Conservation (phyloP, 2,888 invertebrate species). For the Ganaspis brasiliensis region DNA sequence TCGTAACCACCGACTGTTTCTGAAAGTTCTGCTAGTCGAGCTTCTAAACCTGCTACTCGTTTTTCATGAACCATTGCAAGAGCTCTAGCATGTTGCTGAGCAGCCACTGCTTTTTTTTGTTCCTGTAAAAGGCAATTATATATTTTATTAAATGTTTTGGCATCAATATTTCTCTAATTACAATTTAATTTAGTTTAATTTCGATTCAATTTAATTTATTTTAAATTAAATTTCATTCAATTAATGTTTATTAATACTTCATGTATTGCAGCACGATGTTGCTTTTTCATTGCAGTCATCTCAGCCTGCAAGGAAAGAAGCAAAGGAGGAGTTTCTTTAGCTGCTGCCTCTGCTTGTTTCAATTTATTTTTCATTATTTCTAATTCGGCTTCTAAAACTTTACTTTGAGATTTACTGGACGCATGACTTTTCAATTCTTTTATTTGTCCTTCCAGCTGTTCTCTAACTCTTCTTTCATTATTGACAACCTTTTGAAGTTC, state of each 20-base stretch:
- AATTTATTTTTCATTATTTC: conserved; percentile 85
- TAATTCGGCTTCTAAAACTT: conserved; percentile 85
- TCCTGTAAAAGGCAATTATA: conserved; percentile 82
- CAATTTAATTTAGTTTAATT: too few species aligned
- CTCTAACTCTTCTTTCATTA: conserved; percentile 88
- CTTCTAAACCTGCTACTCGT: conserved; percentile 89
- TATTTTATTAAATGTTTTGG: too few species aligned
- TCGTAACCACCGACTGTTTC: conserved; percentile 90
- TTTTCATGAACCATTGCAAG: conserved; percentile 88
- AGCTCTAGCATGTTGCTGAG: conserved; percentile 87
- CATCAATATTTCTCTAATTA: too few species aligned
- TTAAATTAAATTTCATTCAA: too few species aligned
- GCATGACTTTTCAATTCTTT: conserved; percentile 82
- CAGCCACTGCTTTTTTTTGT: conserved; percentile 87
- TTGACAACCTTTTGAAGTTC: conserved; percentile 90
- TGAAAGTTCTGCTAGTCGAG: conserved; percentile 89
- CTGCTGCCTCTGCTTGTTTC: conserved; percentile 85
- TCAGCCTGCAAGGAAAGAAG: conserved; percentile 88
- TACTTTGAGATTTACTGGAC: conserved; percentile 77
- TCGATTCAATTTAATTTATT: too few species aligned
- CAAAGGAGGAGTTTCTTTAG: conserved; percentile 84
- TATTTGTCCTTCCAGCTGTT: conserved; percentile 86
- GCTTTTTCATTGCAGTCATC: conserved; percentile 87
- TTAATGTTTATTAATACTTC: conserved; percentile 82
- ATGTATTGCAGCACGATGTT: conserved; percentile 86